These are phyloP conservation scores for Spermophilus dauricus DNA, from an alignment of 2,113 vertebrate genomes.

Conservation along the genomic window DNA sequence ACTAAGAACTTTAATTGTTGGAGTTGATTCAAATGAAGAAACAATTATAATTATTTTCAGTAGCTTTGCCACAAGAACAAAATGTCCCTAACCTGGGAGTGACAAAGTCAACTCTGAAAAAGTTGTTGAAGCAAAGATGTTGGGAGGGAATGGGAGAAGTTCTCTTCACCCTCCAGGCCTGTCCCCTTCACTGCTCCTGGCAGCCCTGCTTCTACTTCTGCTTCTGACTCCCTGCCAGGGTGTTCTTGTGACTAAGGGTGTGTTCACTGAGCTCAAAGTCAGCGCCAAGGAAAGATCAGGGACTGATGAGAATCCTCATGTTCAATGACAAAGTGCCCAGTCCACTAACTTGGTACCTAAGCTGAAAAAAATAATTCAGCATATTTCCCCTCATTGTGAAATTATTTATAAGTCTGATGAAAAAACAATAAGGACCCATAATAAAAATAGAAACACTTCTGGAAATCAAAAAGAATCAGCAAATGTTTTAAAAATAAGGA, in stretches of 20 bases:
- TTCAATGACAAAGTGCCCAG: neutral
- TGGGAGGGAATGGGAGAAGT: neutral
- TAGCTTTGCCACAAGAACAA: neutral
- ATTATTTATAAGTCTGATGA: neutral
- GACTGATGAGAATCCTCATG: neutral
- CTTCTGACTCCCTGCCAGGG: neutral
- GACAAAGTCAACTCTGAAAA: neutral
- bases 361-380: neutral
- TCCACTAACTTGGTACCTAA: neutral
- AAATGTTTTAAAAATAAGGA: constrained; percentile 12
- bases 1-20: neutral
- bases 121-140: neutral
- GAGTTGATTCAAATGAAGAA: neutral
- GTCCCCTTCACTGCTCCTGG: neutral
- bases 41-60: neutral
- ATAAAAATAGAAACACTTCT: neutral
- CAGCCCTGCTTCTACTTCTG: neutral
- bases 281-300: neutral
- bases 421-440: neutral
- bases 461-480: neutral
- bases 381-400: neutral
- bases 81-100: neutral
- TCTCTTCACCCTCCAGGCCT: neutral
- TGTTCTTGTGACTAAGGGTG: neutral
- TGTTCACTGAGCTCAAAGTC: neutral